Percentiles rank a stretch among this genome's conserved stretches.
phyloP scores from a whole-genome alignment of 2,113 vertebrate genomes.

The Thunnus maccoyii region DNA sequence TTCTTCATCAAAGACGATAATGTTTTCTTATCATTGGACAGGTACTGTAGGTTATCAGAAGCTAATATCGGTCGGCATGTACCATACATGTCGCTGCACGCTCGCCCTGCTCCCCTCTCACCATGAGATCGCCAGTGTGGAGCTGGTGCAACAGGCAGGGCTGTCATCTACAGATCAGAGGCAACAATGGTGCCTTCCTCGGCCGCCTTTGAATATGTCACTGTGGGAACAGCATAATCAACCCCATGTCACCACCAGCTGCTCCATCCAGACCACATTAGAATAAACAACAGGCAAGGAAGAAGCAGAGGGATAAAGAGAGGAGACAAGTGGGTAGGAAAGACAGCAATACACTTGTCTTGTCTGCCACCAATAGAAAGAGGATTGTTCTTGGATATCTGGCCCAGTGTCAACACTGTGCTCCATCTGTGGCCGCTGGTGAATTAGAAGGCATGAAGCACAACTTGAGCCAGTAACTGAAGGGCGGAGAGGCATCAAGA shows the following conservation, averaged over 20 bases:
- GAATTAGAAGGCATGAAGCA: slow-evolving; percentile 52
- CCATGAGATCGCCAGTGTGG: slow-evolving; percentile 60
- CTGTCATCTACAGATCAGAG: slow-evolving; percentile 85
- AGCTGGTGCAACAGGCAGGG: slow-evolving; percentile 84
- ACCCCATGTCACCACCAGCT: slow-evolving; percentile 86
- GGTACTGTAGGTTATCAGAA: too few species aligned
- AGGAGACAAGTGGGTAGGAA: slow-evolving; percentile 68
- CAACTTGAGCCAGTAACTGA: slow-evolving; percentile 56
- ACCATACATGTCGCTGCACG: slow-evolving; percentile 17
- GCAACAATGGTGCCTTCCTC: slow-evolving; percentile 74
- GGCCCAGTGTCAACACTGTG: slow-evolving; percentile 56
- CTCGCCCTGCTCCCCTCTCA: slow-evolving; percentile 57
- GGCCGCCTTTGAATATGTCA: slow-evolving; percentile 76
- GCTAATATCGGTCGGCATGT: slow-evolving; percentile 2
- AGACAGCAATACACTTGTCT: slow-evolving; percentile 62
- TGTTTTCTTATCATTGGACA: too few species aligned
- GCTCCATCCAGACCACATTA: slow-evolving; percentile 78
- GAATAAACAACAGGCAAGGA: slow-evolving; percentile 77
- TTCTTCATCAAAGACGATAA: too few species aligned
- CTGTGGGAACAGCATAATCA: slow-evolving; percentile 84
- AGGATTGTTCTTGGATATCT: slow-evolving; percentile 73
- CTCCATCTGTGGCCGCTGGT: slow-evolving; percentile 71
- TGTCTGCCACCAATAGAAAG: slow-evolving; percentile 56
- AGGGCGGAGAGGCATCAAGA: slow-evolving; percentile 22
- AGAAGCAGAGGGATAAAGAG: slow-evolving; percentile 66